These are phyloP conservation scores for Chromobotia macracanthus DNA, from an alignment of 2,797 vertebrate species.

Conservation along the genomic window DNA sequence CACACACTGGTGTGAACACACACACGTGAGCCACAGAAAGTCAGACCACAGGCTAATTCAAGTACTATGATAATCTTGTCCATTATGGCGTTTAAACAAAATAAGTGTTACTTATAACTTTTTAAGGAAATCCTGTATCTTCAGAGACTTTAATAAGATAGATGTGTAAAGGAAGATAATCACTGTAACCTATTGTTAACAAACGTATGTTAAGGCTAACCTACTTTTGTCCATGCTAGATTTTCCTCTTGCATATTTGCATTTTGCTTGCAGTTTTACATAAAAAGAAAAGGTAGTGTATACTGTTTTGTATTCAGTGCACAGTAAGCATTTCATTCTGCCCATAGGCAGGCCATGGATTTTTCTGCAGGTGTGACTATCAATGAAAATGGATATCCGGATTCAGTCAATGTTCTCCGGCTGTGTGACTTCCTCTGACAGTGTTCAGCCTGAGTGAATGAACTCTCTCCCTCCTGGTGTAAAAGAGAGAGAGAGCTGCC, in stretches of 20 bases:
- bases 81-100: neutral
- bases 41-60: neutral
- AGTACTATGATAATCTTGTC: neutral
- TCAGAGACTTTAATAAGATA: neutral
- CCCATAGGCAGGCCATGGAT: neutral
- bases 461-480: slow-evolving; percentile 15
- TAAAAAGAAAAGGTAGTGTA: too few relatives aligned
- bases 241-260: too few relatives aligned
- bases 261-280: too few relatives aligned
- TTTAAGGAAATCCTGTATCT: neutral
- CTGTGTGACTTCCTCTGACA: slow-evolving; percentile 32
- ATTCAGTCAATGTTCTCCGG: neutral
- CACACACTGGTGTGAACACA: slow-evolving; percentile 15
- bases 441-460: slow-evolving; percentile 24
- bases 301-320: neutral
- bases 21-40: slow-evolving; percentile 5
- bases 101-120: neutral
- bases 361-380: slow-evolving; percentile 5
- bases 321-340: neutral
- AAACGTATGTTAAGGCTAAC: too few relatives aligned
- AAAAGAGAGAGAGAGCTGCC: slow-evolving; percentile 8
- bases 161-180: slow-evolving; percentile 2
- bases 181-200: neutral
- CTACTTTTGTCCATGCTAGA: too few relatives aligned
- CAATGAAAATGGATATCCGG: neutral